phyloP scores from a whole-genome alignment of 2,797 vertebrate species.

The Hoplostethus mediterraneus region DNA sequence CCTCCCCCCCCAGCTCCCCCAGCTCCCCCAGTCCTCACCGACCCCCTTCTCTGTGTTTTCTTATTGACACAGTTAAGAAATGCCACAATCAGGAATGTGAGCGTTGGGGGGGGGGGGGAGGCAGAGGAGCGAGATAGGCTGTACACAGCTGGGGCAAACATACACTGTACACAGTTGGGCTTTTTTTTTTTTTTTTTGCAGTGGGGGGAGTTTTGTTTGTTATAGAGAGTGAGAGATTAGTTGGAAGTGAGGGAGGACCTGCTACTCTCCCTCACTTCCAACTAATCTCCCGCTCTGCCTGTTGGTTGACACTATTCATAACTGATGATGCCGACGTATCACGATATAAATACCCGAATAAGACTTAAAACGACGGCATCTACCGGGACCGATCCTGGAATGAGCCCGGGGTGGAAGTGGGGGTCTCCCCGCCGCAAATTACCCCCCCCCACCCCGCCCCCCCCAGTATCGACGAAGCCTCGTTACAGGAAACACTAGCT shows the following conservation, averaged over 20 bases:
- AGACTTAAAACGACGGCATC: constrained; percentile 51
- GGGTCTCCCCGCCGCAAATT: neutral
- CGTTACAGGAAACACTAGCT: neutral
- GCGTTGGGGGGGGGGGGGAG: too few species aligned
- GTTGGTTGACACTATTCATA: too few species aligned
- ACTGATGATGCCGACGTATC: too few species aligned
- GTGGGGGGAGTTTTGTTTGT: constrained; percentile 6
- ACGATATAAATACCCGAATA: neutral
- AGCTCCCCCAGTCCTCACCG: neutral
- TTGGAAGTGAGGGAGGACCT: constrained; percentile 1
- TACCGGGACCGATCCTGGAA: constrained; percentile 29
- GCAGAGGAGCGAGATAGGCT: constrained; percentile 8
- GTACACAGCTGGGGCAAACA: constrained; percentile 73
- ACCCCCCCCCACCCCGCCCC: neutral
- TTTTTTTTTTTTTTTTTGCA: constrained; percentile 14
- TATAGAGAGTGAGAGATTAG: neutral
- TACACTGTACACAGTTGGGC: constrained; percentile 24
- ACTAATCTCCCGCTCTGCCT: too few species aligned
- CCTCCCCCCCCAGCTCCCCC: constrained; percentile 10
- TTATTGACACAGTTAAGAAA: constrained; percentile 65
- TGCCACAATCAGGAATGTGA: constrained; percentile 59
- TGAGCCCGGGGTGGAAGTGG: neutral
- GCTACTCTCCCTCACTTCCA: too few species aligned
- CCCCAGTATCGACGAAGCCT: neutral
- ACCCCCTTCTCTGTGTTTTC: constrained; percentile 3